Evolutionary conservation across 2,888 invertebrate species (phyloP).

Genomic region (Plusia festucae): DNA sequence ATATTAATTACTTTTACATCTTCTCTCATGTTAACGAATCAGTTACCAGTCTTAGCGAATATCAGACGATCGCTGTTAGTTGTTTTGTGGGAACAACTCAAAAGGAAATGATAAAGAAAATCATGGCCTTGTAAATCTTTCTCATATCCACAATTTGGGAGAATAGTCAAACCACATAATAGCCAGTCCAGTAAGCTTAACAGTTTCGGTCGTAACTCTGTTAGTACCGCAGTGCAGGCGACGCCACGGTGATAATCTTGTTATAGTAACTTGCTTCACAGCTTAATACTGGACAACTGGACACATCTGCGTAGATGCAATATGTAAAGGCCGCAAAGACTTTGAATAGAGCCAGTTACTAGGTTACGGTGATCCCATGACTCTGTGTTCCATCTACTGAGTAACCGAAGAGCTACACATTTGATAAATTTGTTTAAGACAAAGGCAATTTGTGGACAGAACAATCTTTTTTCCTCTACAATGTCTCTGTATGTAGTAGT

Average conservation of each 20-base stretch:
- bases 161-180: background rate
- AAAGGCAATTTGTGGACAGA: too few species aligned
- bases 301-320: constrained; percentile 4
- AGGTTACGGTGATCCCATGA: background rate
- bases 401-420: too few species aligned
- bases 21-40: too few species aligned
- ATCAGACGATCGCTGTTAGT: too few species aligned
- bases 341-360: background rate
- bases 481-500: too few species aligned
- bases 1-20: too few species aligned
- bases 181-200: background rate
- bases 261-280: constrained; percentile 2
- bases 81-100: too few species aligned
- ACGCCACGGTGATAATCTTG: background rate
- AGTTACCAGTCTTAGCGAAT: too few species aligned
- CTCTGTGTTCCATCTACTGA: too few species aligned
- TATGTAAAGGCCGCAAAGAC: constrained; percentile 1
- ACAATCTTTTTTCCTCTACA: too few species aligned
- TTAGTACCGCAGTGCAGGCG: background rate
- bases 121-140: background rate
- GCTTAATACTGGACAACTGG: background rate
- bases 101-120: background rate
- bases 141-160: background rate
- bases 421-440: too few species aligned
- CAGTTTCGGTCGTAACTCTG: constrained; percentile 3